These are phyloP conservation scores for Platysteira castanea DNA, from an alignment of 2,113 vertebrate genomes.

Conservation along the genomic window DNA sequence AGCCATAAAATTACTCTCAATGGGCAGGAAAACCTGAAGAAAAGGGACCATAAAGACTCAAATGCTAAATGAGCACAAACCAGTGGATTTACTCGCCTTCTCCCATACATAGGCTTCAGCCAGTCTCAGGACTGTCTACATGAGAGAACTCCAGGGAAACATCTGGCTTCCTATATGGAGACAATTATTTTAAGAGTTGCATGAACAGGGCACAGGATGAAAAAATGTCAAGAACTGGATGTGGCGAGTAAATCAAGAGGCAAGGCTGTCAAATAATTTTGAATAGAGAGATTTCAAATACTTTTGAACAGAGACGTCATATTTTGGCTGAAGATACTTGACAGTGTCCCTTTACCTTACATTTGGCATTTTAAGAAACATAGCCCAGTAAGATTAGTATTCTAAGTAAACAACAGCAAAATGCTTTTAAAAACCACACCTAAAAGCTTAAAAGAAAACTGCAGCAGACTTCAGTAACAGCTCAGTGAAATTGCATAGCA, in stretches of 20 bases:
- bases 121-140: background rate
- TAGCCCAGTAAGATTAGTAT: slow-evolving; percentile 2
- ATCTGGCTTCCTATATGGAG: background rate
- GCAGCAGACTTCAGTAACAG: background rate
- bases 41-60: background rate
- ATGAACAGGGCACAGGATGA: background rate
- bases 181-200: background rate
- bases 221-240: background rate
- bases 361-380: slow-evolving; percentile 41
- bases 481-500: background rate
- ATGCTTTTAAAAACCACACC: background rate
- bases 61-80: background rate
- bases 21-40: background rate
- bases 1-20: background rate
- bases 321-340: background rate
- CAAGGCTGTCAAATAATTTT: background rate
- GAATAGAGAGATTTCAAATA: background rate
- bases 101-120: background rate
- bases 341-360: slow-evolving; percentile 4
- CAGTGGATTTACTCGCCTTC: background rate
- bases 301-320: background rate
- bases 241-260: background rate
- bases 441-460: background rate
- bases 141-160: background rate
- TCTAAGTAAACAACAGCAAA: slow-evolving; percentile 34